phyloP scores from a whole-genome alignment of 2,888 invertebrate genomes.

The Heliconius cydno region DNA sequence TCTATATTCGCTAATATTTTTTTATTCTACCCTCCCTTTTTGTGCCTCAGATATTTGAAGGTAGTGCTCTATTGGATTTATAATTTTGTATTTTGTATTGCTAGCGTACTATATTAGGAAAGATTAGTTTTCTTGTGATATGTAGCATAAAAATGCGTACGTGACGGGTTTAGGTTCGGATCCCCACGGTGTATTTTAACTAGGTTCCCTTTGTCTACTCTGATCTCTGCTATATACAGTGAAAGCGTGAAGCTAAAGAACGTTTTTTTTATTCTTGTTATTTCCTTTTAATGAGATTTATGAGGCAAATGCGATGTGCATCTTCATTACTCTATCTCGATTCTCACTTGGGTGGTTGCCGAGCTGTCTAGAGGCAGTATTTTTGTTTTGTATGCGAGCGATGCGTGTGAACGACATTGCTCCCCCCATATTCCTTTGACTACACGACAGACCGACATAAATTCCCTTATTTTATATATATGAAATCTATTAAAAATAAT shows the following conservation, averaged over 20 bases:
- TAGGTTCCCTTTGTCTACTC: neutral
- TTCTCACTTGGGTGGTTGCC: constrained; percentile 63
- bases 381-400: constrained; percentile 36
- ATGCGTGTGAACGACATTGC: constrained; percentile 45
- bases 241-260: too few species aligned
- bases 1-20: neutral
- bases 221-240: neutral
- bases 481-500: too few species aligned
- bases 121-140: too few species aligned
- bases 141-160: too few species aligned
- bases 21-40: neutral
- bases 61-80: neutral
- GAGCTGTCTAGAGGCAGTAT: constrained; percentile 64
- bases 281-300: neutral
- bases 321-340: constrained; percentile 26
- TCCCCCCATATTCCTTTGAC: constrained; percentile 23
- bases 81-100: neutral
- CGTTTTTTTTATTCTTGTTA: neutral
- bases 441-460: constrained; percentile 12
- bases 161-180: neutral
- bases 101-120: neutral
- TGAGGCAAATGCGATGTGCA: neutral
- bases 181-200: neutral
- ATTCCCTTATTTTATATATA: constrained; percentile 10
- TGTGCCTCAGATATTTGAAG: neutral